A percentile compares a stretch with the other conserved stretches of the same genome.
phyloP scores from a whole-genome alignment of 1,140 invertebrate species.

The Temnothorax nylanderi region DNA sequence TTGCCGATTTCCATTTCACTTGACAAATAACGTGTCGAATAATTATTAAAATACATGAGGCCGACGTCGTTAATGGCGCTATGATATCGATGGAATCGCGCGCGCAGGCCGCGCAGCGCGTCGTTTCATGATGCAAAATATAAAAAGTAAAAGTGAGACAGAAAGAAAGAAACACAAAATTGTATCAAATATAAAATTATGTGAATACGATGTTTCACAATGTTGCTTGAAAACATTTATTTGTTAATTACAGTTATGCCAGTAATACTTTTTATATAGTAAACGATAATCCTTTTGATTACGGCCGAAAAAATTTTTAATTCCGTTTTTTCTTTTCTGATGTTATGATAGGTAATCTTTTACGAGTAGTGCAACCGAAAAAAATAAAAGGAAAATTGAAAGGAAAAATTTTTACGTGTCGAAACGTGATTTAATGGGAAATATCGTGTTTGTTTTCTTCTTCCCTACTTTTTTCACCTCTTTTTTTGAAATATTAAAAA shows the following conservation, averaged over 20 bases:
- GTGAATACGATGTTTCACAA: not conserved
- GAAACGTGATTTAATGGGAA: not conserved
- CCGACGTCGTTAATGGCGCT: not conserved
- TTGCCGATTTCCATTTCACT: slow-evolving; percentile 68
- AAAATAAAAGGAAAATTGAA: not conserved
- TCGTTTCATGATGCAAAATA: not conserved
- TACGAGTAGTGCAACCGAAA: not conserved
- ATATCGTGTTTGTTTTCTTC: not conserved
- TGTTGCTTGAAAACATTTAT: not conserved
- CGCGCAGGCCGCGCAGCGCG: not conserved
- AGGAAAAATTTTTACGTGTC: not conserved
- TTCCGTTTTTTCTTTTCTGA: not conserved
- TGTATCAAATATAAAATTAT: not conserved
- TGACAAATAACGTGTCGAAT: slow-evolving; percentile 71
- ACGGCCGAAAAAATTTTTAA: not conserved
- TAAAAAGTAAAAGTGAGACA: not conserved
- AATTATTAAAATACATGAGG: slow-evolving; percentile 61
- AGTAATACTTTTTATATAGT: not conserved
- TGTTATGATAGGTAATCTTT: not conserved
- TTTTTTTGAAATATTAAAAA: not conserved
- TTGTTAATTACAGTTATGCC: not conserved
- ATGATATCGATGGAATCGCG: slow-evolving; percentile 28
- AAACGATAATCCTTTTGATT: not conserved
- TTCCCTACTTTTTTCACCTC: not conserved
- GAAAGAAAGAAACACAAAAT: not conserved